A percentile compares a stretch with the other conserved stretches of the same genome.
Conservation (phyloP, 2,888 invertebrate genomes). For the Xestia c-nigrum region DNA sequence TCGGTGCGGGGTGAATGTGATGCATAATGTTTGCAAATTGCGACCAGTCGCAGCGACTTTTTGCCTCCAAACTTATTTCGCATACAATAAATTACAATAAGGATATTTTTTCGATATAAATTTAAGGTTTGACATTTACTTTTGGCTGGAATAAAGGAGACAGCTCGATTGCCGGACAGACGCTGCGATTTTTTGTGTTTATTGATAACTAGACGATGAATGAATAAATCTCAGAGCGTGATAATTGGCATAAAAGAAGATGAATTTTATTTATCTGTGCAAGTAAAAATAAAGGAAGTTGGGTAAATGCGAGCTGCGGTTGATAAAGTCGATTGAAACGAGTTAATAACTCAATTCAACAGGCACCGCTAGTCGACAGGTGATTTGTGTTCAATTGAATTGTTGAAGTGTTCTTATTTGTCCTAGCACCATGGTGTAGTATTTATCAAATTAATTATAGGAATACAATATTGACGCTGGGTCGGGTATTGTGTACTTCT, state of each 20-base stretch:
- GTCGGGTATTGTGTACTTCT: not conserved
- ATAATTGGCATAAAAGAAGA: slow-evolving; percentile 26
- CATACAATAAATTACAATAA: slow-evolving; percentile 79
- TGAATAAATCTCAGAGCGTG: slow-evolving; percentile 5
- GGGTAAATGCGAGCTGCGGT: slow-evolving; percentile 1
- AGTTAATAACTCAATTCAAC: slow-evolving; percentile 46
- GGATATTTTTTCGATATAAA: slow-evolving; percentile 74
- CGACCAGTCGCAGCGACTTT: slow-evolving; percentile 70
- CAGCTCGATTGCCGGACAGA: slow-evolving; percentile 20
- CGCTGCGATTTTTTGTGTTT: slow-evolving; percentile 20
- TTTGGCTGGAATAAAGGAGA: slow-evolving; percentile 57
- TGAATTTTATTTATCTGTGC: not conserved
- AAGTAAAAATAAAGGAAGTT: slow-evolving; percentile 17
- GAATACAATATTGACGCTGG: not conserved
- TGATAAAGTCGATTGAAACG: slow-evolving; percentile 25
- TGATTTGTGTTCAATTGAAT: slow-evolving; percentile 1
- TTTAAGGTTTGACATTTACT: slow-evolving; percentile 76
- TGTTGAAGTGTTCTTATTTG: not conserved
- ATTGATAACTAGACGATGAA: not conserved
- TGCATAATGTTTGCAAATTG: slow-evolving; percentile 83
- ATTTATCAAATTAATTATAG: not conserved
- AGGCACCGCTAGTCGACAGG: not conserved
- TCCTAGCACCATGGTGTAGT: not conserved
- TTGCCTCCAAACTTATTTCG: slow-evolving; percentile 77
- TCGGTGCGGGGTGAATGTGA: slow-evolving; percentile 68